Evolutionary conservation across 2,888 invertebrate genomes (phyloP).

Genomic region (Cheilosia vernalis): DNA sequence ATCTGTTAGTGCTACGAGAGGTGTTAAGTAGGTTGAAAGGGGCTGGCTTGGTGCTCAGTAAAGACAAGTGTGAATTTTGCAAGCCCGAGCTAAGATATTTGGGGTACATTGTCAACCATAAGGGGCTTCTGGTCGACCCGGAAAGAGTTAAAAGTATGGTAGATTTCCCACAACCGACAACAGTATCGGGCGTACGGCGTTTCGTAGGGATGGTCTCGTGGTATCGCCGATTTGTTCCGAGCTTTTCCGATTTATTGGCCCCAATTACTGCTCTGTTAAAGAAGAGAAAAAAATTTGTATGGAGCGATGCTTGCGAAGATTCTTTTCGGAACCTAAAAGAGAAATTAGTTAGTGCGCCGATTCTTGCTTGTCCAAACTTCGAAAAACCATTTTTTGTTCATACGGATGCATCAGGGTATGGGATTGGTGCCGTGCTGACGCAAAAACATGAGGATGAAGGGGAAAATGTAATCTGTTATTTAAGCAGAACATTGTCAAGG

Average conservation of each 20-base stretch:
- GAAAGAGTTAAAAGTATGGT: not conserved
- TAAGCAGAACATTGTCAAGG: too few relatives aligned
- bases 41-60: too few relatives aligned
- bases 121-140: not conserved
- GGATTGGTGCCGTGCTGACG: not conserved
- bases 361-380: conserved; percentile 46
- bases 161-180: not conserved
- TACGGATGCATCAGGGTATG: not conserved
- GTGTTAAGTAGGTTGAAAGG: too few relatives aligned
- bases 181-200: not conserved
- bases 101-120: not conserved
- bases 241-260: conserved; percentile 33
- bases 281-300: conserved; percentile 21
- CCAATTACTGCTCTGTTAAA: conserved; percentile 25
- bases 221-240: conserved; percentile 36
- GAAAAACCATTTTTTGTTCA: not conserved
- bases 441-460: not conserved
- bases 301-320: conserved; percentile 6
- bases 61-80: too few relatives aligned
- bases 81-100: not conserved
- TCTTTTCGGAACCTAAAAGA: not conserved
- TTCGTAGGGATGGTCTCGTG: not conserved
- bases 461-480: too few relatives aligned
- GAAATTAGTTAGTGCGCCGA: too few relatives aligned
- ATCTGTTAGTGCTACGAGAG: too few relatives aligned